Conservation (phyloP, 2,797 vertebrate genomes). For the Sebastes ruberrimus region DNA sequence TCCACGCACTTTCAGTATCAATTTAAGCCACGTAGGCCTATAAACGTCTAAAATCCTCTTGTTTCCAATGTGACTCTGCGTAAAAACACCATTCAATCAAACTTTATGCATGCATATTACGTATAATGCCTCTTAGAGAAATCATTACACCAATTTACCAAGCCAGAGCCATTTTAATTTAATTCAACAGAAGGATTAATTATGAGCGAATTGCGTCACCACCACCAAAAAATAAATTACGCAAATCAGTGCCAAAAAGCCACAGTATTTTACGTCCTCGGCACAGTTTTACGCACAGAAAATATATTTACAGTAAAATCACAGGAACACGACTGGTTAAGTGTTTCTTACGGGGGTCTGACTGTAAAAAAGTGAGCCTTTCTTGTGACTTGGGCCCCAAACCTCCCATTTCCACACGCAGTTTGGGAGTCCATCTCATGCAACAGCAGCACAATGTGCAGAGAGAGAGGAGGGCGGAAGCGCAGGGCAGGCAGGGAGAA, state of each 20-base stretch:
- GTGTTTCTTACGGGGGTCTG: slow-evolving; percentile 15
- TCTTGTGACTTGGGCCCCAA: slow-evolving; percentile 61
- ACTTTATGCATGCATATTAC: not conserved
- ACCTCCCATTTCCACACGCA: slow-evolving; percentile 61
- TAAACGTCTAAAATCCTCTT: not conserved
- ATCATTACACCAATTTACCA: slow-evolving; percentile 5
- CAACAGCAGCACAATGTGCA: slow-evolving; percentile 69
- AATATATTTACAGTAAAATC: not conserved
- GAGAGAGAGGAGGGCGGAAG: slow-evolving; percentile 73
- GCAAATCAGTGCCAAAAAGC: slow-evolving; percentile 13
- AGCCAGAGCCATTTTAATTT: slow-evolving; percentile 12
- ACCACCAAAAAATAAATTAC: slow-evolving; percentile 1
- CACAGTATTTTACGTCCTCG: not conserved
- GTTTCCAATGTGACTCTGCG: not conserved
- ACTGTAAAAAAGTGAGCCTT: slow-evolving; percentile 19
- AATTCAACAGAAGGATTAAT: not conserved
- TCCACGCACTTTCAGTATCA: not conserved
- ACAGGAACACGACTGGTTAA: not conserved
- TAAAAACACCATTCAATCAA: not conserved
- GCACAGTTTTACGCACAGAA: not conserved
- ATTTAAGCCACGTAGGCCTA: not conserved
- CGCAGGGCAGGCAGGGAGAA: slow-evolving; percentile 68
- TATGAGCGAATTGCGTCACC: slow-evolving; percentile 12
- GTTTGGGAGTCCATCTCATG: slow-evolving; percentile 78
- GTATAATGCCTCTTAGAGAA: not conserved